phyloP scores from a whole-genome alignment of 2,113 vertebrate genomes.

The Colossoma macropomum region DNA sequence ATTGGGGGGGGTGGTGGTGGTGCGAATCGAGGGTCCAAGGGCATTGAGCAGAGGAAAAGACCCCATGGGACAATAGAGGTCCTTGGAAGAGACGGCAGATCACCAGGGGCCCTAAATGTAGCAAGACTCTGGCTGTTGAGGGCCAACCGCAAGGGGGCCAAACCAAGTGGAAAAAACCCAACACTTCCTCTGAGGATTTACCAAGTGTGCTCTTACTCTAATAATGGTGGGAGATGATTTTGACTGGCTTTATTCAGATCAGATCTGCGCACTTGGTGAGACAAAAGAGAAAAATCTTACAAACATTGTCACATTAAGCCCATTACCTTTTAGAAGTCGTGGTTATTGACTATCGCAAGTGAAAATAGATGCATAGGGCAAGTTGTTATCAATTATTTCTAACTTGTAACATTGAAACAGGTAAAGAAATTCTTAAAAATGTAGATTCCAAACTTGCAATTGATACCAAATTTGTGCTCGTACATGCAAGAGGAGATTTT shows the following conservation, averaged over 20 bases:
- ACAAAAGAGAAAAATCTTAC: not conserved
- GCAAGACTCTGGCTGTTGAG: slow-evolving; percentile 43
- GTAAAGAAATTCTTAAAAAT: no score
- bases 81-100: slow-evolving; percentile 66
- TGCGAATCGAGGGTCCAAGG: slow-evolving; percentile 84
- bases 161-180: slow-evolving; percentile 78
- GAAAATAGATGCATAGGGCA: no score
- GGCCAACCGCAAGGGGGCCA: slow-evolving; percentile 72
- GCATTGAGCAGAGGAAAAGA: slow-evolving; percentile 82
- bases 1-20: slow-evolving; percentile 56
- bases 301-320: no score
- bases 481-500: no score
- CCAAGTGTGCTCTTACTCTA: slow-evolving; percentile 45
- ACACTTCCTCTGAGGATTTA: slow-evolving; percentile 75
- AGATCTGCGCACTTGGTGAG: not conserved
- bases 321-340: no score
- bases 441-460: no score
- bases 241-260: slow-evolving; percentile 5
- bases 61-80: slow-evolving; percentile 75
- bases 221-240: slow-evolving; percentile 64
- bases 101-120: slow-evolving; percentile 42
- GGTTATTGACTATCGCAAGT: no score
- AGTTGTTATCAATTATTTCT: no score
- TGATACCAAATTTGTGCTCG: no score
- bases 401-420: no score